phyloP scores from a whole-genome alignment of 2,113 vertebrate species.

The Myanophis thanlyinensis region DNA sequence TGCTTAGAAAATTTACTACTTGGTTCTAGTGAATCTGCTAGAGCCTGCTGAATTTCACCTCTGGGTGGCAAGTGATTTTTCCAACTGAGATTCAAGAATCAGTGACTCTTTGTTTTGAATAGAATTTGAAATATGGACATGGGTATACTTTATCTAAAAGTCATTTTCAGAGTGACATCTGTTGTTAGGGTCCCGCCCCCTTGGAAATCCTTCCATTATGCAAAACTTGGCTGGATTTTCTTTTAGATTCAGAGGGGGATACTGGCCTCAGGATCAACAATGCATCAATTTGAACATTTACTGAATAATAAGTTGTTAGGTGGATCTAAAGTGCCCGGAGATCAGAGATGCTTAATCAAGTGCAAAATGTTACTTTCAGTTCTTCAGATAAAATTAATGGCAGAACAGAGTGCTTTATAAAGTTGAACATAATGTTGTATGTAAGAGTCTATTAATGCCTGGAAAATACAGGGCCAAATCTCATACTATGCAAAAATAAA shows the following conservation, averaged over 20 bases:
- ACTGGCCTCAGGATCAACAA: slow-evolving; percentile 35
- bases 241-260: slow-evolving; percentile 42
- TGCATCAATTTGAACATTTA: slow-evolving; percentile 54
- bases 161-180: slow-evolving; percentile 47
- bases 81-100: background rate
- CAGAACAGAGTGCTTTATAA: slow-evolving; percentile 68
- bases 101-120: background rate
- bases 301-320: slow-evolving; percentile 54
- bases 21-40: too few species aligned
- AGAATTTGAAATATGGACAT: background rate
- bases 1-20: too few species aligned
- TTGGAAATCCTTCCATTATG: background rate
- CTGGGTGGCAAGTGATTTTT: background rate
- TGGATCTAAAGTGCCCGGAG: slow-evolving; percentile 65
- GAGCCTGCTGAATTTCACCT: too few species aligned
- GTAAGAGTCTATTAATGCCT: slow-evolving; percentile 54
- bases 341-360: slow-evolving; percentile 70
- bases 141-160: slow-evolving; percentile 6
- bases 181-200: background rate
- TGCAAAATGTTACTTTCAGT: slow-evolving; percentile 78
- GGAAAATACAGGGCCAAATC: slow-evolving; percentile 64
- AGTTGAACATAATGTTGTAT: slow-evolving; percentile 67
- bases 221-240: slow-evolving; percentile 41
- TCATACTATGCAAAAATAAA: slow-evolving; percentile 61
- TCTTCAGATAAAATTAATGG: slow-evolving; percentile 70